Evolutionary conservation across 2,113 vertebrate genomes (phyloP), one percentile per base, ranked within the genome.

Genomic region (Heterotis niloticus): DNA sequence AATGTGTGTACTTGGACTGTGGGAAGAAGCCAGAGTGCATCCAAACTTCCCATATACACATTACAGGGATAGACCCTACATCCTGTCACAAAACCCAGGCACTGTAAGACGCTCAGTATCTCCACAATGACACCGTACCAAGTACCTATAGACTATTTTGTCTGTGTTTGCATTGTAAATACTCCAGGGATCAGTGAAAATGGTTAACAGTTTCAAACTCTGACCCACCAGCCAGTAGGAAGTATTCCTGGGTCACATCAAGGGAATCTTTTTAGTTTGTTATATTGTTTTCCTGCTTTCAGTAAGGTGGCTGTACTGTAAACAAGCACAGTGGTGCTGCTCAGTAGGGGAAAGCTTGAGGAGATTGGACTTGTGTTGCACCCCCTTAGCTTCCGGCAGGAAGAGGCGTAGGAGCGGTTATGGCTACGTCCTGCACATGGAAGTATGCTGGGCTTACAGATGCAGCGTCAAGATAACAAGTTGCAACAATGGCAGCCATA

Each of bases 351-450:
- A 7, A 7, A 7, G 34, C 3, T 44, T 44, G 3, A 44, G 34
- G 69, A 52, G 69, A n/a, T 13, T 51, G 34, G 29, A 71, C 2
- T 5, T 20, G 1, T 28, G 23, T 64, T 79, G 59, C 44, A 60
- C 62, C 62, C 79, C 73, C 54, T 72, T 17, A 23, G 82, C 82
- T 89, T 91, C 88, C 88, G 83, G 85, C 77, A 87, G 89, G 89
- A 91, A 89, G 85, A 67, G 80, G 78, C 77, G 76, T 68, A 80
- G 88, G 85, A 88, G 87, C 80, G 85, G 81, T 72, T 75, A 80
- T 83, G 87, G 83, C 84, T 86, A 85, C 85, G 76, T 73, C 79
- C 81, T 81, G 52, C 81, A 80, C 81, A 79, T 77, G 86, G 59
- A 72, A 85, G 67, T 28, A 3, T 57, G 1, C 51, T 4, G 44